A percentile compares a stretch with the other conserved stretches of the same genome.
These are phyloP conservation scores for Alloscopus bannaensis DNA, from an alignment of 2,888 invertebrate genomes.

Conservation along the genomic window DNA sequence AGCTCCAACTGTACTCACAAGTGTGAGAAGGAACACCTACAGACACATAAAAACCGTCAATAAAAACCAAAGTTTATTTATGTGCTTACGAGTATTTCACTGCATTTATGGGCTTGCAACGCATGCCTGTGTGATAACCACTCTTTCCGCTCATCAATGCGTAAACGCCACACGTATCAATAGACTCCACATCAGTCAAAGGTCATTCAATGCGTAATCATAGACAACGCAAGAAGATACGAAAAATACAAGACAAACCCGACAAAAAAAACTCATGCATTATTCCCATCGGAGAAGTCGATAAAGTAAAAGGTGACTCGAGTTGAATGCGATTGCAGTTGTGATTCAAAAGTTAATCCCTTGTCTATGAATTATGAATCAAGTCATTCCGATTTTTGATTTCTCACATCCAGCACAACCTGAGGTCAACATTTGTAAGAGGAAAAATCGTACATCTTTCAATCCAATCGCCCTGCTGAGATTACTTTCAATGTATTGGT, in stretches of 20 bases:
- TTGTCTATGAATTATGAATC: conserved; percentile 50
- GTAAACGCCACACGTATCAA: conserved; percentile 21
- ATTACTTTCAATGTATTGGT: too few relatives aligned
- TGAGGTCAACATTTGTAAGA: conserved; percentile 51
- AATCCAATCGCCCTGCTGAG: too few relatives aligned
- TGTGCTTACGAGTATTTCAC: conserved; percentile 37
- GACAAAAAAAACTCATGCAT: conserved; percentile 10
- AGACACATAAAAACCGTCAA: conserved; percentile 45
- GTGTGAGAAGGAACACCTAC: conserved; percentile 54
- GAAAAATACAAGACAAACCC: background rate
- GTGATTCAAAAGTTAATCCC: conserved; percentile 24
- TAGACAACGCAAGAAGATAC: background rate
- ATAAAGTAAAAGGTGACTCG: background rate
- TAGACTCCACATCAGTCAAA: conserved; percentile 49
- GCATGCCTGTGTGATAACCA: conserved; percentile 23
- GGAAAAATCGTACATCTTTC: too few relatives aligned
- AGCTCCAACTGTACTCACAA: conserved; percentile 23
- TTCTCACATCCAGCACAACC: conserved; percentile 26
- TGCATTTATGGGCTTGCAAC: background rate
- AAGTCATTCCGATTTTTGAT: conserved; percentile 43
- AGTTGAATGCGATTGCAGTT: conserved; percentile 23
- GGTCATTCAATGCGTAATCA: conserved; percentile 29
- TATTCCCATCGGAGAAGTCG: background rate
- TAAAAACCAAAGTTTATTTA: conserved; percentile 54
- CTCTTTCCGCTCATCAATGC: conserved; percentile 33